These are phyloP conservation scores for Ptyas mucosa DNA, from an alignment of 2,113 vertebrate species.

Conservation along the genomic window DNA sequence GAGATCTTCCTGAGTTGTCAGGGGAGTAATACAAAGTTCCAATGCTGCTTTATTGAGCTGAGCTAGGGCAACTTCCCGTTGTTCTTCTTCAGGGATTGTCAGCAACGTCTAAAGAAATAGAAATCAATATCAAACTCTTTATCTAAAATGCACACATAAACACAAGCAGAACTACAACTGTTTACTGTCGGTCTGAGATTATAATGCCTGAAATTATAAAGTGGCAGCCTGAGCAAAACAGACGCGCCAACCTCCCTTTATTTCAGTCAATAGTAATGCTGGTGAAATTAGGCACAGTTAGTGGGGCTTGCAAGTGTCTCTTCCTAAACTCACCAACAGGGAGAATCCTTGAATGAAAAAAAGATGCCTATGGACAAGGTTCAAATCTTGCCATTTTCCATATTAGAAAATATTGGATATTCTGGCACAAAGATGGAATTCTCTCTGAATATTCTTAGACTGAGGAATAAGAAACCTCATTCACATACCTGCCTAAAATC, in stretches of 20 bases:
- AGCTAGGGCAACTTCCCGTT: conserved; percentile 68
- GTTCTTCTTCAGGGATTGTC: conserved; percentile 58
- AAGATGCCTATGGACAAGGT: neutral
- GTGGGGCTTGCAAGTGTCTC: neutral
- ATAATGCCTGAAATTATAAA: neutral
- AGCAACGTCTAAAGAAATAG: conserved; percentile 67
- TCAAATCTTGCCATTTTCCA: neutral
- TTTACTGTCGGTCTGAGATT: neutral
- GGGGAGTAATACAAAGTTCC: conserved; percentile 67
- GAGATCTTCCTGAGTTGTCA: conserved; percentile 54
- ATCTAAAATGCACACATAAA: neutral
- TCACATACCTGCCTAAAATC: conserved; percentile 77
- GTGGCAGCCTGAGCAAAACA: neutral
- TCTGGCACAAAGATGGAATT: neutral
- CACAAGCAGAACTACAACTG: neutral
- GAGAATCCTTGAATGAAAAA: neutral
- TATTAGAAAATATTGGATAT: neutral
- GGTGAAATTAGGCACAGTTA: neutral
- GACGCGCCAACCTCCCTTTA: neutral
- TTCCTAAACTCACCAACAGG: neutral
- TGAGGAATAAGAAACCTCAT: neutral
- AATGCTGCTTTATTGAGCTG: conserved; percentile 71
- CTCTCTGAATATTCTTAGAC: neutral
- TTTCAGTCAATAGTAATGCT: neutral
- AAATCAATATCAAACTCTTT: neutral